These are phyloP conservation scores for Limnephilus marmoratus DNA, from an alignment of 2,888 invertebrate species.

Conservation along the genomic window DNA sequence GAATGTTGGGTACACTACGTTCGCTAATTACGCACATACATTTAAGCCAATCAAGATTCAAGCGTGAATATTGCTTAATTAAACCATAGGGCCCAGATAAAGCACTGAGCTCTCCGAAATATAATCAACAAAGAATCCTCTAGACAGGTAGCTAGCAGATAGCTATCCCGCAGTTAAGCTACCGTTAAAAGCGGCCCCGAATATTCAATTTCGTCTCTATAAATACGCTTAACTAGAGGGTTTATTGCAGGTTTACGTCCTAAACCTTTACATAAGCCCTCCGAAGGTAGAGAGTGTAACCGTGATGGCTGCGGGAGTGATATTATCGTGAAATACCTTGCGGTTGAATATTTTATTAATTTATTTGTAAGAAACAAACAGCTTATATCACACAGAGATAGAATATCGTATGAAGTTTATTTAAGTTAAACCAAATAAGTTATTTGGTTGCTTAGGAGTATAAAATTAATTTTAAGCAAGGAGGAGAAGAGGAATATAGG, in stretches of 20 bases:
- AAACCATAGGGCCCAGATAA: neutral
- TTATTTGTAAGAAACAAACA: neutral
- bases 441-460: too few relatives aligned
- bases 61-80: neutral
- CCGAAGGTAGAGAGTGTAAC: neutral
- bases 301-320: neutral
- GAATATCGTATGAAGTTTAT: too few relatives aligned
- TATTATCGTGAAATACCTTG: neutral
- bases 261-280: neutral
- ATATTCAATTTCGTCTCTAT: neutral
- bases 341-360: neutral
- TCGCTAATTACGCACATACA: neutral
- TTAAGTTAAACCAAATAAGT: too few relatives aligned
- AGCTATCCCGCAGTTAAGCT: neutral
- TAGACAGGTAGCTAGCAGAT: neutral
- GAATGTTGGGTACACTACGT: neutral
- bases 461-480: too few relatives aligned
- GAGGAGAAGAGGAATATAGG: too few relatives aligned
- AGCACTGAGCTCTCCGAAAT: neutral
- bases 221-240: neutral
- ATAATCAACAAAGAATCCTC: neutral
- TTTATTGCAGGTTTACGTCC: neutral
- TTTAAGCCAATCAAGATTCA: neutral
- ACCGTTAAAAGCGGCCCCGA: neutral
- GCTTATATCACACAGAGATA: too few relatives aligned